These are phyloP conservation scores for Sphenopsis melanotis DNA, from an alignment of 2,797 vertebrate species.

Conservation along the genomic window DNA sequence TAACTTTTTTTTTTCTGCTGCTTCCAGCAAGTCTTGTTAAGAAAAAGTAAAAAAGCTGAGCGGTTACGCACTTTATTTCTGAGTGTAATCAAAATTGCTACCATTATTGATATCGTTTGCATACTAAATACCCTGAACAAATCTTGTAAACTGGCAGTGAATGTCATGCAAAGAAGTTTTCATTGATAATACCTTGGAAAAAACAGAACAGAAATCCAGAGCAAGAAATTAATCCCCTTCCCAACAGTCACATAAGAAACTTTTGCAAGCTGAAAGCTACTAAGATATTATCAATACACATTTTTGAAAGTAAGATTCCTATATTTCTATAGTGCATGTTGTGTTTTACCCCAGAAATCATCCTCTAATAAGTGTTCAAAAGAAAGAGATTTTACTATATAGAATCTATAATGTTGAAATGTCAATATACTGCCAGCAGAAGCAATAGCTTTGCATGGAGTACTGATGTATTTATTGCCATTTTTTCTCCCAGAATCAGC, in stretches of 20 bases:
- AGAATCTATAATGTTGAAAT: not conserved
- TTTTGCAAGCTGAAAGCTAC: not conserved
- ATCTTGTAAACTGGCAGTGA: not conserved
- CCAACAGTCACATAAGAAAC: not conserved
- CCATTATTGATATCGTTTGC: not conserved
- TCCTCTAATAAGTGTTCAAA: not conserved
- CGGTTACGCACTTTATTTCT: not conserved
- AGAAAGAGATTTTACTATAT: not conserved
- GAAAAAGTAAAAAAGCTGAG: not conserved
- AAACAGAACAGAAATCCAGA: not conserved
- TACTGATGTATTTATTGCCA: not conserved
- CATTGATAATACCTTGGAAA: not conserved
- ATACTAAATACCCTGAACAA: not conserved
- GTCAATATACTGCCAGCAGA: not conserved
- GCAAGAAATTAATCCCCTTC: not conserved
- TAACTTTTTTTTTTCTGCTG: not conserved
- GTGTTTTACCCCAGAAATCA: not conserved
- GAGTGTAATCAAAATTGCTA: not conserved
- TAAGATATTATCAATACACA: accelerated
- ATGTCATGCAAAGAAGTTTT: not conserved
- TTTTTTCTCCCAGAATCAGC: not conserved
- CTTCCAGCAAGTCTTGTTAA: not conserved
- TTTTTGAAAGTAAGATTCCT: not conserved
- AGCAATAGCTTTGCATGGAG: not conserved
- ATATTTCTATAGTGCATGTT: not conserved